Base-by-base conservation (phyloP, 1,140 invertebrate species). In the Aradophagus sp. region DNA sequence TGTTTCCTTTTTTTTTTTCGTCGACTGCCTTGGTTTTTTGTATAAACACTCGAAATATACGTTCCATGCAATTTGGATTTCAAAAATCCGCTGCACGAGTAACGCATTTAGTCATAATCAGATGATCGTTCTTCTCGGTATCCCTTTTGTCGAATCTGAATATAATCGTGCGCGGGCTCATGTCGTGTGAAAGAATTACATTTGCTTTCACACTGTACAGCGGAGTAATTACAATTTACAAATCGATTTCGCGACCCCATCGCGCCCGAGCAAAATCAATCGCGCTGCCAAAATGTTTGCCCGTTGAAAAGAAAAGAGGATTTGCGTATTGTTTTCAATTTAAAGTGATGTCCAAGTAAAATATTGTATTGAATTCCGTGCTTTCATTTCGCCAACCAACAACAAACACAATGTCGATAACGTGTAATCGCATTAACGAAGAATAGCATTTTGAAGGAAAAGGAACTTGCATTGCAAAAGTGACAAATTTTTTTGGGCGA, bases 181-280 rank as follows among this genome's bases (percentile, higher is more conserved):
- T 67, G 62, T 67, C 62, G 29, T 45, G 45, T 31, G 56, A 52
- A 67, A 67, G 69, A 73, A 73, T 73, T 67, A 73, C 69, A 73
- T 71, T 72, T 66, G 68, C 55, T 72, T 66, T 66, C 48, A 50
- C 50, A 55, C 55, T 65, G 42, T 66, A 65, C 35, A 56, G 50
- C 41, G 31, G 16, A 61, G 68, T 66, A 72, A 72, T 72, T 72
- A 66, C 61, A 67, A 72, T 72, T 72, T 72, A 67, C 62, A 72
- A 72, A 62, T 72, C 69, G 62, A 66, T 66, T 62, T 42, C 42
- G 41, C 48, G 50, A 61, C 48, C 69, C 69, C 42, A n/a, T 36
- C 56, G 56, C 38, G 62, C n/a, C 42, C 32, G 50, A 34, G 32
- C 27, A 62, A 72, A 72, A 72, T 72, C 62, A 67, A 72, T 72